phyloP scores from a whole-genome alignment of 2,797 vertebrate genomes.

The Tangara arthus region DNA sequence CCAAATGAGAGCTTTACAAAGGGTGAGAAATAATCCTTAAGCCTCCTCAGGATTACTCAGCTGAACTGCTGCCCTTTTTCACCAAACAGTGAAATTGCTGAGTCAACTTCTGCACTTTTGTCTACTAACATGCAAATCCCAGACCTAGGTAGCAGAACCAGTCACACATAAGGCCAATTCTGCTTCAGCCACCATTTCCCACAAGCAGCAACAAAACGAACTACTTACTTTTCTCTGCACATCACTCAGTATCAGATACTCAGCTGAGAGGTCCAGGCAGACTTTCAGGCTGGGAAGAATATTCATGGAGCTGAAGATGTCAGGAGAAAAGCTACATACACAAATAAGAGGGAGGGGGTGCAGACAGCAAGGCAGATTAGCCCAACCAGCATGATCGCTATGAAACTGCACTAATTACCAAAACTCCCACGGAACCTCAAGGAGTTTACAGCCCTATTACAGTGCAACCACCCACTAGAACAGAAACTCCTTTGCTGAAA shows the following conservation, averaged over 20 bases:
- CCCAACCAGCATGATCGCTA: neutral
- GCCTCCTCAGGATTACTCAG: neutral
- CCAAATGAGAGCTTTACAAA: neutral
- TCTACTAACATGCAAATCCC: neutral
- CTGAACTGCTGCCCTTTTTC: neutral
- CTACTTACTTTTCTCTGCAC: constrained; percentile 91
- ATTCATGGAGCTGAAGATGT: constrained; percentile 86
- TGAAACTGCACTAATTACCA: neutral
- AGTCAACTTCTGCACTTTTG: neutral
- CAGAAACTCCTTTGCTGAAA: neutral
- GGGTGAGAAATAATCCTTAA: neutral
- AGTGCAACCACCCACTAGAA: neutral
- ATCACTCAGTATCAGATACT: constrained; percentile 93
- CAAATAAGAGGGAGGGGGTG: neutral
- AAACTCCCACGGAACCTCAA: neutral
- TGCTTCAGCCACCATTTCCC: neutral
- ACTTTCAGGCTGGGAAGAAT: constrained; percentile 91
- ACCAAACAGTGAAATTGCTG: neutral
- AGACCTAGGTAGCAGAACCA: neutral
- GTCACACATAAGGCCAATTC: neutral
- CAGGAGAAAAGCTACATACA: constrained; percentile 87
- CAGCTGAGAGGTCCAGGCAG: constrained; percentile 91
- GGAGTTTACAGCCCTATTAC: neutral
- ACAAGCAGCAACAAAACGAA: neutral
- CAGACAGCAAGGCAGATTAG: neutral